These are phyloP conservation scores for Chaetophractus vellerosus DNA, from an alignment of 2,797 vertebrate genomes.

Conservation along the genomic window DNA sequence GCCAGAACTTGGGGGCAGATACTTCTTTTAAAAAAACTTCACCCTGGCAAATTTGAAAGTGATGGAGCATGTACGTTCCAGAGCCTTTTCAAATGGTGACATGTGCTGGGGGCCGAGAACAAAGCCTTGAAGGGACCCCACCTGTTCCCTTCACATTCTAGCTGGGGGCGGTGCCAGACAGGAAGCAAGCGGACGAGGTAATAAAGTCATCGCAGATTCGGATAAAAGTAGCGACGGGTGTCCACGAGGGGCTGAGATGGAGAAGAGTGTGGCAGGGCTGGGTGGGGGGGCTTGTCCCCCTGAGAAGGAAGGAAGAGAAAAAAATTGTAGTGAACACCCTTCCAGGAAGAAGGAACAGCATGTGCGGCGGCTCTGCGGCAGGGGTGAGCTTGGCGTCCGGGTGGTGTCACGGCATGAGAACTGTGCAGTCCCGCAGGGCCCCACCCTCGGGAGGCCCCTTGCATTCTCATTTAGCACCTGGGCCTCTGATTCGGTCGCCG, in stretches of 20 bases:
- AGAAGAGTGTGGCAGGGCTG: background rate
- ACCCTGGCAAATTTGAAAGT: background rate
- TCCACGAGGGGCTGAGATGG: too few species aligned
- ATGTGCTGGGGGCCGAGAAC: background rate
- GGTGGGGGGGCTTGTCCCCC: too few species aligned
- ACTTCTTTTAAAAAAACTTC: background rate
- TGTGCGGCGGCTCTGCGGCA: background rate
- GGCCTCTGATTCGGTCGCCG: rapidly evolving
- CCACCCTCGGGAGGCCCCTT: too few species aligned
- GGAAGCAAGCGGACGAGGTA: background rate
- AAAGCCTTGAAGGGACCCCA: rapidly evolving
- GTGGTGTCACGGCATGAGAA: too few species aligned
- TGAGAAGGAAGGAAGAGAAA: background rate
- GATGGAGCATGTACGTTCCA: background rate
- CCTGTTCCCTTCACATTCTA: background rate
- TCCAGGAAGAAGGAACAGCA: background rate
- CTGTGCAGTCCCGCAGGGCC: too few species aligned
- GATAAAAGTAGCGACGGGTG: background rate
- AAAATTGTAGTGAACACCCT: too few species aligned
- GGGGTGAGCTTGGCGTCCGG: background rate
- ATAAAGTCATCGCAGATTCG: background rate
- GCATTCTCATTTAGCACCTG: background rate
- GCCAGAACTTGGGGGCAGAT: background rate
- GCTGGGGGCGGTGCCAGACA: too few species aligned
- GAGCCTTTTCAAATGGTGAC: background rate